Conservation (phyloP, 2,888 invertebrate genomes). For the Netelia melanura region DNA sequence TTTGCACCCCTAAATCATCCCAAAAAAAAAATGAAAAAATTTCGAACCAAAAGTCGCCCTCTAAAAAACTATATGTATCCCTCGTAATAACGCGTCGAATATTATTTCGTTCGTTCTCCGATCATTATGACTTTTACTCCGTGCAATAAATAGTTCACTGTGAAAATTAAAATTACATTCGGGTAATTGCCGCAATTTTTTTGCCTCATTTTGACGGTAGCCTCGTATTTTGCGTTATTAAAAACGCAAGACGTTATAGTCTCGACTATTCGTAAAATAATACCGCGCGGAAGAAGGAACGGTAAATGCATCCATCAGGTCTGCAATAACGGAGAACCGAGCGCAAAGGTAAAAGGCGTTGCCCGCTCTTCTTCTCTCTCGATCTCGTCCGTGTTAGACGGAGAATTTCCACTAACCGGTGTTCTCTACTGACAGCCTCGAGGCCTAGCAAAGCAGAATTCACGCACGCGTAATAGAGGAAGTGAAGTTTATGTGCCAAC, state of each 20-base stretch:
- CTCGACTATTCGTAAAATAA: constrained; percentile 45
- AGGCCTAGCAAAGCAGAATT: constrained; percentile 64
- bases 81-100: neutral
- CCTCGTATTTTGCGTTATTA: constrained; percentile 34
- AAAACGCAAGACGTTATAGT: constrained; percentile 30
- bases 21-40: too few species aligned
- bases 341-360: constrained; percentile 58
- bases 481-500: constrained; percentile 72
- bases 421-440: constrained; percentile 42
- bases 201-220: constrained; percentile 32
- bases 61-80: too few species aligned
- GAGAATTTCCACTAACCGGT: constrained; percentile 61
- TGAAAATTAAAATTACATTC: neutral
- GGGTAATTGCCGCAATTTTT: constrained; percentile 33
- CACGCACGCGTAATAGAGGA: constrained; percentile 70
- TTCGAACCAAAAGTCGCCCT: too few species aligned
- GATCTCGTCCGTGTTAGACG: constrained; percentile 57
- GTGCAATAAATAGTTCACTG: neutral
- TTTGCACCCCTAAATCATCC: too few species aligned
- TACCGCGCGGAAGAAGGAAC: constrained; percentile 32
- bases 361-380: constrained; percentile 31
- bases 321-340: constrained; percentile 57
- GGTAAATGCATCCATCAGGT: constrained; percentile 52
- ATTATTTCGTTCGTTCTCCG: neutral
- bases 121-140: neutral